Conservation (phyloP, 2,797 vertebrate genomes). For the Acanthurus leucopareius region DNA sequence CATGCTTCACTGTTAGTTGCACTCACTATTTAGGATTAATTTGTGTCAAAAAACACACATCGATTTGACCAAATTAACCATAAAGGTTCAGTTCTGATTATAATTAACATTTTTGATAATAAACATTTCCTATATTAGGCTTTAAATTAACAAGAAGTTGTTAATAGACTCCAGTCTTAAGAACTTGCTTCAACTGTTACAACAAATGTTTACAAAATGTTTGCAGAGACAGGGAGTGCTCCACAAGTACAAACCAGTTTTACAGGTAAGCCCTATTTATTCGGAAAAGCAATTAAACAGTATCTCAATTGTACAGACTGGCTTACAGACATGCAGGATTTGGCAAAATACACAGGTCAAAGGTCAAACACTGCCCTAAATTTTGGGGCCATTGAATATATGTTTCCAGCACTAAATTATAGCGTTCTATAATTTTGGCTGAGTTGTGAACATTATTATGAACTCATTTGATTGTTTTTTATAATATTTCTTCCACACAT, state of each 20-base stretch:
- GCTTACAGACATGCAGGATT: neutral
- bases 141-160: neutral
- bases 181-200: neutral
- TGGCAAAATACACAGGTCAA: constrained; percentile 34
- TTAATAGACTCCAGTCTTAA: neutral
- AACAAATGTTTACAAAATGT: neutral
- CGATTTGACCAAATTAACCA: no score
- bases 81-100: no score
- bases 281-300: neutral
- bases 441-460: neutral
- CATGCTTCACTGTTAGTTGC: neutral
- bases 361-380: constrained; percentile 44
- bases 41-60: constrained; percentile 19
- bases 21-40: constrained; percentile 25
- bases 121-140: no score
- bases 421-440: neutral
- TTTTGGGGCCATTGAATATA: neutral
- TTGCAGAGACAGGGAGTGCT: neutral
- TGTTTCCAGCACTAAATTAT: neutral
- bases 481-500: constrained; percentile 38
- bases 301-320: neutral
- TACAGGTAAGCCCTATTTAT: constrained; percentile 13
- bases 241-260: constrained; percentile 28
- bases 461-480: constrained; percentile 8
- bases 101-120: no score